phyloP scores from a whole-genome alignment of 2,797 vertebrate genomes.

The Phoxinus dragarum region DNA sequence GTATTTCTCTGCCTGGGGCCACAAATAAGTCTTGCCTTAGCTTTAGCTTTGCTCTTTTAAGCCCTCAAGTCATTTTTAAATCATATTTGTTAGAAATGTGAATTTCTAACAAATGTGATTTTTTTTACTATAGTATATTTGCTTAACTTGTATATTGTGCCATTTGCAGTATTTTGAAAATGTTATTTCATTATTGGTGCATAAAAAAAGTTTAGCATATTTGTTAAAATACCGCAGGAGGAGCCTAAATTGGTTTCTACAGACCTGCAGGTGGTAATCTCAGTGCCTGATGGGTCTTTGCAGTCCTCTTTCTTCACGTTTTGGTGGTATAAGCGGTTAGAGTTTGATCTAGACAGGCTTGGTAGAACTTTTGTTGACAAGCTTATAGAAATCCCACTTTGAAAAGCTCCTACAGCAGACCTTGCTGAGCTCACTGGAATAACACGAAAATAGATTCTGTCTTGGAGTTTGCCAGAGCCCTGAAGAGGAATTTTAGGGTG shows the following conservation, averaged over 20 bases:
- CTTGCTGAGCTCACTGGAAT: conserved; percentile 25
- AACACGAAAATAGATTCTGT: conserved; percentile 29
- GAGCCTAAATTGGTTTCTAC: conserved; percentile 46
- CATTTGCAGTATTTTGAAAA: neutral
- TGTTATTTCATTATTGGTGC: neutral
- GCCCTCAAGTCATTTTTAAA: conserved; percentile 12
- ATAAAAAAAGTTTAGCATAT: neutral
- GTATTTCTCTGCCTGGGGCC: conserved; percentile 6
- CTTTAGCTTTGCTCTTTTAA: conserved; percentile 17
- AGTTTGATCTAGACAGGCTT: conserved; percentile 47
- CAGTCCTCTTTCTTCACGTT: conserved; percentile 26
- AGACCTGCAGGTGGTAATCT: conserved; percentile 36
- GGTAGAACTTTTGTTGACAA: conserved; percentile 53
- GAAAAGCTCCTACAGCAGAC: conserved; percentile 23
- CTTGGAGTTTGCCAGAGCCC: conserved; percentile 7
- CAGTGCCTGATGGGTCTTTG: conserved; percentile 31
- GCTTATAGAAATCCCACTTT: conserved; percentile 46
- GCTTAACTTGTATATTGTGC: conserved; percentile 7
- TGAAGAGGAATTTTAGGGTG: conserved; percentile 21
- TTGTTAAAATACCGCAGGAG: conserved; percentile 24
- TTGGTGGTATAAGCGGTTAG: conserved; percentile 26
- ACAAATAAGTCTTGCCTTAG: conserved; percentile 16
- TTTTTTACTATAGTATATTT: neutral
- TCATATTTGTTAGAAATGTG: neutral
- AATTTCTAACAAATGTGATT: neutral